phyloP scores from a whole-genome alignment of 2,888 invertebrate genomes.

The Cyclophora punctaria region DNA sequence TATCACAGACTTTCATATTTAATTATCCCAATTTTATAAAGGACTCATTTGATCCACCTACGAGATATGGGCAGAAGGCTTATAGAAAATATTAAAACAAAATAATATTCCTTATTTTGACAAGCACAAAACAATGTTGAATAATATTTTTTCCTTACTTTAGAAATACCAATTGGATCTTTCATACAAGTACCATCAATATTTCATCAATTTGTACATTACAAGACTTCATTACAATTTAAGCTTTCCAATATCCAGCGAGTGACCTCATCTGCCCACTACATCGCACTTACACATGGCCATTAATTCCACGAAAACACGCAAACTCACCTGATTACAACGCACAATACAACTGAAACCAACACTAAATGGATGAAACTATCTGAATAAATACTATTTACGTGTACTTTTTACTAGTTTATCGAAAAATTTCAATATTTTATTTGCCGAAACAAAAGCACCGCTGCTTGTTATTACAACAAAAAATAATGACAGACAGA shows the following conservation, averaged over 20 bases:
- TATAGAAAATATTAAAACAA: too few relatives aligned
- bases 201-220: neutral
- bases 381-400: neutral
- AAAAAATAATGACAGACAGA: too few relatives aligned
- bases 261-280: too few relatives aligned
- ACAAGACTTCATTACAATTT: neutral
- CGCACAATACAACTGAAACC: neutral
- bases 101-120: neutral
- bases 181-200: neutral
- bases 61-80: too few relatives aligned
- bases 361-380: neutral
- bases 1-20: too few relatives aligned
- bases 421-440: too few relatives aligned
- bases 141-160: neutral
- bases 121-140: neutral
- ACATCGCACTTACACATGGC: slow-evolving; percentile 1
- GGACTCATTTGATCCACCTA: too few relatives aligned
- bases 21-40: too few relatives aligned
- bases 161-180: neutral
- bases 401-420: too few relatives aligned
- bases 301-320: slow-evolving; percentile 11
- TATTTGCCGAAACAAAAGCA: too few relatives aligned
- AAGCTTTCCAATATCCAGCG: too few relatives aligned
- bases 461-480: too few relatives aligned
- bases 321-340: slow-evolving; percentile 2